Evolutionary conservation across 2,888 invertebrate genomes (phyloP).

Genomic region (Megamerina dolium): DNA sequence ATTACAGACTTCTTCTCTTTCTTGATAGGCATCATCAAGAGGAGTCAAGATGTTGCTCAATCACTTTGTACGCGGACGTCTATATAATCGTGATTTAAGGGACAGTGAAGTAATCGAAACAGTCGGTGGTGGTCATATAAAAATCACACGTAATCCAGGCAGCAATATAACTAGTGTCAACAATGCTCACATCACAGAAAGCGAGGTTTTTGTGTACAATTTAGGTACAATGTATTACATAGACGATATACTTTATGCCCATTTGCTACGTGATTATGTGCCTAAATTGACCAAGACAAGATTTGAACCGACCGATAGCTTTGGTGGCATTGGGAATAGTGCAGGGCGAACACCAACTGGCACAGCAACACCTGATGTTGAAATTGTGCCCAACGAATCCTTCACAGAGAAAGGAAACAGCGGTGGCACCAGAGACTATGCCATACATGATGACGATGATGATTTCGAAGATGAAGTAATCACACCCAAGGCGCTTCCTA

Average conservation of each 20-base stretch:
- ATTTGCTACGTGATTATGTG: slow-evolving; percentile 42
- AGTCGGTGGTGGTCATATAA: slow-evolving; percentile 55
- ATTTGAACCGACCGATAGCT: slow-evolving; percentile 30
- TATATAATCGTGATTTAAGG: slow-evolving; percentile 56
- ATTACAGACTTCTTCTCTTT: not conserved
- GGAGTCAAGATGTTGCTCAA: slow-evolving; percentile 56
- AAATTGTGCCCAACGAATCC: slow-evolving; percentile 47
- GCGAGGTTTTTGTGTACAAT: slow-evolving; percentile 61
- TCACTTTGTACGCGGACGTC: slow-evolving; percentile 58
- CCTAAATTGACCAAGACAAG: slow-evolving; percentile 35
- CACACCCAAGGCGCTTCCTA: slow-evolving; percentile 49
- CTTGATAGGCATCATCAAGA: slow-evolving; percentile 52
- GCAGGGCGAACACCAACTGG: slow-evolving; percentile 23
- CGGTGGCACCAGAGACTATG: slow-evolving; percentile 32
- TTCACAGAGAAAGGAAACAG: slow-evolving; percentile 43
- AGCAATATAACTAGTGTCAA: slow-evolving; percentile 53
- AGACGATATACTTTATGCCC: slow-evolving; percentile 55
- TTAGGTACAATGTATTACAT: slow-evolving; percentile 61
- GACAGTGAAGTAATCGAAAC: slow-evolving; percentile 54
- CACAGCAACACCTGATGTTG: slow-evolving; percentile 29
- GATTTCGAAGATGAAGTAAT: slow-evolving; percentile 49
- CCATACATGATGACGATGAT: slow-evolving; percentile 46
- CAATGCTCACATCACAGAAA: slow-evolving; percentile 56
- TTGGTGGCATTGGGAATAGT: slow-evolving; percentile 29
- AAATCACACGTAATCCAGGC: slow-evolving; percentile 50